These are phyloP conservation scores for Chrysolina oricalcia DNA, from an alignment of 2,888 invertebrate species.

Conservation along the genomic window DNA sequence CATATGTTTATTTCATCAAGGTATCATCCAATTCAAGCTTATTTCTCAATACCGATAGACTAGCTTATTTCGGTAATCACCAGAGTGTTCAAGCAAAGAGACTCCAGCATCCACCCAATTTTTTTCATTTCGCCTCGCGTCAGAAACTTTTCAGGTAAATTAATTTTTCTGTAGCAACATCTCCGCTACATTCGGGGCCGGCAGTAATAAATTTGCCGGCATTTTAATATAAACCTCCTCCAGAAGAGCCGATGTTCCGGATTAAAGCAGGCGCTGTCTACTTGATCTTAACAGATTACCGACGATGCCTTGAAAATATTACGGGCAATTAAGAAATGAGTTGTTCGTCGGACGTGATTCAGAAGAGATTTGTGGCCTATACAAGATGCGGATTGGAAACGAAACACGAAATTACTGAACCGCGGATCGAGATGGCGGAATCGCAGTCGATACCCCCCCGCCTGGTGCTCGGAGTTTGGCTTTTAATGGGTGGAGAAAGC, in stretches of 20 bases:
- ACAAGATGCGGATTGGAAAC: constrained; percentile 30
- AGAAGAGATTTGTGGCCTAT: constrained; percentile 53
- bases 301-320: constrained; percentile 55
- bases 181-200: constrained; percentile 34
- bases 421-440: background rate
- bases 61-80: background rate
- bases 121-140: constrained; percentile 15
- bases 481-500: background rate
- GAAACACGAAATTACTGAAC: constrained; percentile 20
- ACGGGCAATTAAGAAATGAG: constrained; percentile 58
- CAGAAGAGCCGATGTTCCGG: constrained; percentile 40
- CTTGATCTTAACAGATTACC: constrained; percentile 57
- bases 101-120: background rate
- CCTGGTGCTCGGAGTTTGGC: background rate
- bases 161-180: constrained; percentile 35
- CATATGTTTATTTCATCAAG: too few species aligned
- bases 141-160: constrained; percentile 29
- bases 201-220: constrained; percentile 47
- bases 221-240: constrained; percentile 53
- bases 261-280: constrained; percentile 48
- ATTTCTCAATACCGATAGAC: too few species aligned
- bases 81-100: background rate
- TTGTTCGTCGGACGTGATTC: constrained; percentile 55
- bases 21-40: too few species aligned
- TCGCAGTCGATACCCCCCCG: background rate